Evolutionary conservation across 2,888 invertebrate genomes (phyloP), one percentile per base, ranked within the genome.

Genomic region (Clusia tigrina): DNA sequence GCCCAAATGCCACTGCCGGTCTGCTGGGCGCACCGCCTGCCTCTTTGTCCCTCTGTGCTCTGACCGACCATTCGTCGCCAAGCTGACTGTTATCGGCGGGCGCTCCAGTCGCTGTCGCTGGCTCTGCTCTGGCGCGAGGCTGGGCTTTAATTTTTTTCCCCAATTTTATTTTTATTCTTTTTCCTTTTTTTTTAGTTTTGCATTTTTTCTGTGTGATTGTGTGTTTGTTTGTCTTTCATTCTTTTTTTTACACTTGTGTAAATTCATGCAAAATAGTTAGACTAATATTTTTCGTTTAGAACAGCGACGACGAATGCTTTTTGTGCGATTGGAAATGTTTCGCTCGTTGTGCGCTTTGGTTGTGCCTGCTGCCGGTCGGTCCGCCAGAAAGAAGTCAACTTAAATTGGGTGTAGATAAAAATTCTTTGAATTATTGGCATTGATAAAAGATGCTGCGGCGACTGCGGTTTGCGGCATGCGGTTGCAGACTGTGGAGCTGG

Each of bases 351-450:
- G 12, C 9, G 18, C 6, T 48, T 20, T 48, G 48, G 15, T 48
- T 22, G 18, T 22, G 48, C 48, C 22, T 42, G n/a, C n/a, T n/a
- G n/a, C n/a, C n/a, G n/a, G 42, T n/a, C n/a, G n/a, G 48, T 48
- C 15, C 48, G 59, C 60, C 54, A 62, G 54, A n/a, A n/a, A n/a
- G n/a, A 26, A 58, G 25, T 26, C 58, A 54, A 46, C 58, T 46
- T 2, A 51, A 18, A 48, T 20, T 46, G 32, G 20, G 12, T 42
- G 52, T n/a, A 53, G 62, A 54, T 62, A 58, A 53, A 58, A 46
- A 58, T 54, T 52, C 66, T 65, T 63, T 70, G 71, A 72, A 68
- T 72, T 75, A 75, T 75, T 74, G 74, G 73, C 74, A 73, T 67
- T 68, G 69, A 66, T 66, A 69, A 70, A 72, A 67, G 68, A 66